Conservation (phyloP, 2,888 invertebrate species). For the Melieria crassipennis region DNA sequence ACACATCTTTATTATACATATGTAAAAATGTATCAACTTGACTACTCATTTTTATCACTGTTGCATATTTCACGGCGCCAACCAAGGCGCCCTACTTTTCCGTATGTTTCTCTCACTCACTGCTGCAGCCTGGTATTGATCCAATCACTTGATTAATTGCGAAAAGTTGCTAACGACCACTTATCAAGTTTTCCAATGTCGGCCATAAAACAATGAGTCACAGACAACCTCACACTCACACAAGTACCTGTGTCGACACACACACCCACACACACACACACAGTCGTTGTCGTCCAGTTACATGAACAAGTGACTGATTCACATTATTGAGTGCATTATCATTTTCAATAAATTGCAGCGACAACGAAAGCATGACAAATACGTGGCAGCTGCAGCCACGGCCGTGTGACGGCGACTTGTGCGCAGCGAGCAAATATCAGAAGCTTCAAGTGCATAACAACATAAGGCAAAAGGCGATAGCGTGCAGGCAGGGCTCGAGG, state of each 20-base stretch:
- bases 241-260: constrained; percentile 3
- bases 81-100: not conserved
- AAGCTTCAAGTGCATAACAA: too few species aligned
- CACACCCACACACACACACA: not conserved
- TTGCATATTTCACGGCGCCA: not conserved
- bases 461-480: too few species aligned
- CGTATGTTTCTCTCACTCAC: not conserved
- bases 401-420: too few species aligned
- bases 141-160: not conserved
- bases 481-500: too few species aligned
- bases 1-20: too few species aligned
- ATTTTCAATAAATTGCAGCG: constrained; percentile 8
- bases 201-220: not conserved
- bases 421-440: too few species aligned
- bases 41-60: too few species aligned
- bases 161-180: constrained; percentile 1
- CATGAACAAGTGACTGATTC: not conserved
- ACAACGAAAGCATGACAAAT: not conserved
- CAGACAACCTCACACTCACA: not conserved
- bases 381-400: constrained; percentile 1
- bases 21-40: too few species aligned
- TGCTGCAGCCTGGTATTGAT: not conserved
- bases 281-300: not conserved
- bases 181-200: constrained; percentile 1
- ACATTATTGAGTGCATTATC: not conserved